A percentile compares a stretch with the other conserved stretches of the same genome.
Conservation (phyloP, 37 sponge, comb jelly and placozoan species). For the Chondrilla cf. caribensis region DNA sequence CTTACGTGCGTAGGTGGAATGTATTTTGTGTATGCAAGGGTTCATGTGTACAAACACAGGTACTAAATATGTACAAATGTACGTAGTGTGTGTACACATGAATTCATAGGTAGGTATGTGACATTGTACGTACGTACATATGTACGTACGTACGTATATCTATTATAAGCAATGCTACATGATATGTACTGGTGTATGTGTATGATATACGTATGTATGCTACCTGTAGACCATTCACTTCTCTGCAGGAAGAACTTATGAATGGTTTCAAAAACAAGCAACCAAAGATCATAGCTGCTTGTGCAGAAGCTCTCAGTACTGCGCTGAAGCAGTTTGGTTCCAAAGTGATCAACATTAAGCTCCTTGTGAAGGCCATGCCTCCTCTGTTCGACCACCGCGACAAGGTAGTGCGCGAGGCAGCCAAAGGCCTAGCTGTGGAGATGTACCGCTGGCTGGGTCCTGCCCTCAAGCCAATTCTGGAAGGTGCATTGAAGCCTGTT, state of each 20-base stretch:
- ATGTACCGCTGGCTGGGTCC: conserved; percentile 79
- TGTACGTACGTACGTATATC: too few relatives aligned
- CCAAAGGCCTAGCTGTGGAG: conserved; percentile 73
- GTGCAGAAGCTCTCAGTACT: conserved; percentile 47
- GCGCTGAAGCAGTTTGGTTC: conserved; percentile 78
- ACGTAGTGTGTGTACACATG: too few relatives aligned
- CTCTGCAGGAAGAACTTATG: conserved; percentile 65
- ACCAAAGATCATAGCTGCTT: conserved; percentile 90
- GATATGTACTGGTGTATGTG: too few relatives aligned
- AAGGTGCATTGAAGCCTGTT: conserved; percentile 72
- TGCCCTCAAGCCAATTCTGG: conserved; percentile 48
- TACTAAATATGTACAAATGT: too few relatives aligned
- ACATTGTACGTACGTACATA: too few relatives aligned
- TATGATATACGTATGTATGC: too few relatives aligned
- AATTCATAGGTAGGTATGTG: too few relatives aligned
- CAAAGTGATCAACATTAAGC: conserved; percentile 77
- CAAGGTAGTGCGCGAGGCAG: conserved; percentile 88
- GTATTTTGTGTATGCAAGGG: too few relatives aligned
- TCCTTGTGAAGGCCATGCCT: conserved; percentile 66
- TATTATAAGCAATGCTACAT: too few relatives aligned
- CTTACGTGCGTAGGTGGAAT: too few relatives aligned
- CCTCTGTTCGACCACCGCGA: conserved; percentile 88
- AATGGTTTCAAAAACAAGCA: conserved; percentile 82
- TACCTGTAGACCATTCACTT: too few relatives aligned
- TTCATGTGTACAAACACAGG: too few relatives aligned